A percentile compares a stretch with the other conserved stretches of the same genome.
phyloP scores from a whole-genome alignment of 2,113 vertebrate species.

The Pelecanoides urinatrix region DNA sequence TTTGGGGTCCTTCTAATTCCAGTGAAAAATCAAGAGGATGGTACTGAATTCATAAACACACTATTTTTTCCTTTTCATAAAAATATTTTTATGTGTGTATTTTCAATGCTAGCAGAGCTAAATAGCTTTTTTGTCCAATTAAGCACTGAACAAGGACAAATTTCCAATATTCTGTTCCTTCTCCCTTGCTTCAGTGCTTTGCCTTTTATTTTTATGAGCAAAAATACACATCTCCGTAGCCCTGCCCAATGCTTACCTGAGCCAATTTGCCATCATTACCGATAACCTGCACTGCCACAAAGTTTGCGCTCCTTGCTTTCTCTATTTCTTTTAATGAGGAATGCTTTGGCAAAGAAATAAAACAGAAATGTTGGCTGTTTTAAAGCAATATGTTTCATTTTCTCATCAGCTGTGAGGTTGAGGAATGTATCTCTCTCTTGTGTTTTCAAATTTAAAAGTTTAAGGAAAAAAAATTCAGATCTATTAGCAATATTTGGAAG shows the following conservation, averaged over 20 bases:
- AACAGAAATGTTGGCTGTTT: neutral
- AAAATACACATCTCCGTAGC: neutral
- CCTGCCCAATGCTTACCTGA: neutral
- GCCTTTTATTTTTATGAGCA: neutral
- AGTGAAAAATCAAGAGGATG: neutral
- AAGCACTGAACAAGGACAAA: neutral
- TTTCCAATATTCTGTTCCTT: neutral
- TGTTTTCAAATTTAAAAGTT: neutral
- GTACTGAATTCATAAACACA: neutral
- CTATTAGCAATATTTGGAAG: neutral
- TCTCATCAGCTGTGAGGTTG: neutral
- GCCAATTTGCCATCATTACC: neutral
- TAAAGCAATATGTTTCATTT: neutral
- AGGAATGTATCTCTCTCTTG: neutral
- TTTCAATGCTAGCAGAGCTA: neutral
- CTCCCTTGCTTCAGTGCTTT: neutral
- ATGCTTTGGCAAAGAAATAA: neutral
- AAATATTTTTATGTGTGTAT: neutral
- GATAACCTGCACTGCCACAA: neutral
- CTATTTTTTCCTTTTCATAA: neutral
- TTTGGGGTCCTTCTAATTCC: neutral
- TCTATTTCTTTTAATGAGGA: neutral
- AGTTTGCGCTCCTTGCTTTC: neutral
- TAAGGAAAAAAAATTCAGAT: neutral
- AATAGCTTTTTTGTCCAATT: neutral